Conservation (phyloP, 2,888 invertebrate species). For the Eupithecia tripunctaria region DNA sequence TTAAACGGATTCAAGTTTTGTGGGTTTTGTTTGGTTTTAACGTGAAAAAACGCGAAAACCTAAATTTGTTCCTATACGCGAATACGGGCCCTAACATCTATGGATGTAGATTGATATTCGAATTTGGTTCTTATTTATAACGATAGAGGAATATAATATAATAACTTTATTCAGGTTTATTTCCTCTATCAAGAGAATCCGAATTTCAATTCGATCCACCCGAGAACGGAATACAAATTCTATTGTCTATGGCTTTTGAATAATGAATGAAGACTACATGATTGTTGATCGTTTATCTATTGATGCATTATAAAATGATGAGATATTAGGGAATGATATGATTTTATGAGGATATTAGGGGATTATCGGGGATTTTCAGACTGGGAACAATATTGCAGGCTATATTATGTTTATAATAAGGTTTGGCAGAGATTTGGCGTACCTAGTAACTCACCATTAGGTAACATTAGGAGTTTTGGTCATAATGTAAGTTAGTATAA, state of each 20-base stretch:
- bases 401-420: slow-evolving; percentile 15
- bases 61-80: background rate
- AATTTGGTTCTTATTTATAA: background rate
- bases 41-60: background rate
- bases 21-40: background rate
- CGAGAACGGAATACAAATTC: slow-evolving; percentile 24
- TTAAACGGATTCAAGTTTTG: slow-evolving; percentile 7
- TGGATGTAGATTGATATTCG: background rate
- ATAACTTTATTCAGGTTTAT: too few relatives aligned
- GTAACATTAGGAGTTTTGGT: background rate
- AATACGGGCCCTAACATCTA: background rate
- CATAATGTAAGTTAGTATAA: background rate
- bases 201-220: slow-evolving; percentile 31
- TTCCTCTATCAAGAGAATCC: slow-evolving; percentile 25
- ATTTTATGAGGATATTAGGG: slow-evolving; percentile 12
- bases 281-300: slow-evolving; percentile 37
- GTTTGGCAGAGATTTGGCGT: slow-evolving; percentile 20
- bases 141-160: too few relatives aligned
- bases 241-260: slow-evolving; percentile 32
- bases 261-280: slow-evolving; percentile 38
- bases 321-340: slow-evolving; percentile 11
- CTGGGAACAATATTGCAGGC: slow-evolving; percentile 19
- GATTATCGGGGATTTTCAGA: slow-evolving; percentile 7
- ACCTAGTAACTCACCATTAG: background rate
- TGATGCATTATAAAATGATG: slow-evolving; percentile 23